phyloP scores from a whole-genome alignment of 23 tunicate species.

The Ciona savignyi region DNA sequence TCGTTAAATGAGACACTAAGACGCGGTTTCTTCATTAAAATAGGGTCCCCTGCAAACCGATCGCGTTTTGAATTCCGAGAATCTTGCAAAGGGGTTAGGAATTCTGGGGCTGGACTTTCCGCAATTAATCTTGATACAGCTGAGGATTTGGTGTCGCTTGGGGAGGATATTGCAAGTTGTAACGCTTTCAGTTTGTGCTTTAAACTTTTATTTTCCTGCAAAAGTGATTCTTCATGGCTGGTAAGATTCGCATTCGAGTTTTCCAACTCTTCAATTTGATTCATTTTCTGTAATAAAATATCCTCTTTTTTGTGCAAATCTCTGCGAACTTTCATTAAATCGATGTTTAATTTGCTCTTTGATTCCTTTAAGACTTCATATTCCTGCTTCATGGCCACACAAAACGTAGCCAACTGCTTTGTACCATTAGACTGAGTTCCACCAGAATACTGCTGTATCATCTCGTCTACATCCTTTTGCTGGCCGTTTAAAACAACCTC shows the following conservation, averaged over 20 bases:
- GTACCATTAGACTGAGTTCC: neutral
- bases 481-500: conserved; percentile 58
- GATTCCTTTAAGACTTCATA: conserved; percentile 54
- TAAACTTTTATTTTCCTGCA: conserved; percentile 49
- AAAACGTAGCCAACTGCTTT: conserved; percentile 44
- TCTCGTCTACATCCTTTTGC: conserved; percentile 59
- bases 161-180: conserved; percentile 68
- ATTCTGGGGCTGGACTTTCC: conserved; percentile 88
- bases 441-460: conserved; percentile 46
- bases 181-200: conserved; percentile 46
- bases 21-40: conserved; percentile 43
- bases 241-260: neutral
- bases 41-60: neutral
- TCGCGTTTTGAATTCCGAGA: neutral
- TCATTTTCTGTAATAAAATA: conserved; percentile 2
- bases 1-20: conserved; percentile 34
- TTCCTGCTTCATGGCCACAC: conserved; percentile 88
- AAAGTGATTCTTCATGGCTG: conserved; percentile 41
- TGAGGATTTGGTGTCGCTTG: conserved; percentile 67
- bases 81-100: conserved; percentile 40
- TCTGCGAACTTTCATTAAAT: conserved; percentile 47
- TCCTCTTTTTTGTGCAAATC: conserved; percentile 25
- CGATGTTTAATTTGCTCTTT: conserved; percentile 17
- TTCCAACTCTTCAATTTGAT: conserved; percentile 28
- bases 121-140: conserved; percentile 65